phyloP scores from a whole-genome alignment of 2,113 vertebrate genomes.

The Columba janthina region DNA sequence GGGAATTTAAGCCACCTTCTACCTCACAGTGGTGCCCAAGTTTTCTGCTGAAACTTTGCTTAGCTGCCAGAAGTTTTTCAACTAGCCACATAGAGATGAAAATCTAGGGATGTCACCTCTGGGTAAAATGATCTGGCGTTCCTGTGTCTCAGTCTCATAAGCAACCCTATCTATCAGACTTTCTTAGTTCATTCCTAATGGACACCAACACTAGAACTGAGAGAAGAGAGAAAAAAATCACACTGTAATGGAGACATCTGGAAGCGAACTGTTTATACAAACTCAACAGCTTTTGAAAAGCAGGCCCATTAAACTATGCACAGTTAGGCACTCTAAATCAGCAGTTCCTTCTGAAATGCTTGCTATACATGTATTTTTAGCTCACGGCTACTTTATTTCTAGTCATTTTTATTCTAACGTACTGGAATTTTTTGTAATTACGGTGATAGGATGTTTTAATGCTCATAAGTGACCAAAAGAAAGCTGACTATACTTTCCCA shows the following conservation, averaged over 20 bases:
- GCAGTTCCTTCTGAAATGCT: background rate
- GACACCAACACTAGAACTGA: background rate
- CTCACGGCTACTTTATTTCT: background rate
- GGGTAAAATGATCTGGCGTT: background rate
- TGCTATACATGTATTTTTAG: constrained; percentile 1
- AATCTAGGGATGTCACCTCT: background rate
- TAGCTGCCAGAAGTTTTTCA: background rate
- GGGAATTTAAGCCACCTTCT: background rate
- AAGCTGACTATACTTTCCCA: background rate
- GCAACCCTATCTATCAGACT: background rate
- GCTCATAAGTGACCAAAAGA: background rate
- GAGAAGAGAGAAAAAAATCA: background rate
- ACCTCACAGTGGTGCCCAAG: background rate
- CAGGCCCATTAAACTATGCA: background rate
- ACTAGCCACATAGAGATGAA: background rate
- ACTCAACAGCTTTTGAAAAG: constrained; percentile 28
- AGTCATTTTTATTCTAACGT: background rate
- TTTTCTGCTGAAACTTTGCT: background rate
- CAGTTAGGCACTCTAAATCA: background rate
- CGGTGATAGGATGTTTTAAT: background rate
- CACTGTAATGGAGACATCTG: background rate
- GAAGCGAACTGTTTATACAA: background rate
- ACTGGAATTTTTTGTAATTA: background rate
- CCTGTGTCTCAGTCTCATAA: background rate
- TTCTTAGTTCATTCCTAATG: background rate